These are phyloP conservation scores for Channallabes apus DNA, from an alignment of 2,797 vertebrate species.

Conservation along the genomic window DNA sequence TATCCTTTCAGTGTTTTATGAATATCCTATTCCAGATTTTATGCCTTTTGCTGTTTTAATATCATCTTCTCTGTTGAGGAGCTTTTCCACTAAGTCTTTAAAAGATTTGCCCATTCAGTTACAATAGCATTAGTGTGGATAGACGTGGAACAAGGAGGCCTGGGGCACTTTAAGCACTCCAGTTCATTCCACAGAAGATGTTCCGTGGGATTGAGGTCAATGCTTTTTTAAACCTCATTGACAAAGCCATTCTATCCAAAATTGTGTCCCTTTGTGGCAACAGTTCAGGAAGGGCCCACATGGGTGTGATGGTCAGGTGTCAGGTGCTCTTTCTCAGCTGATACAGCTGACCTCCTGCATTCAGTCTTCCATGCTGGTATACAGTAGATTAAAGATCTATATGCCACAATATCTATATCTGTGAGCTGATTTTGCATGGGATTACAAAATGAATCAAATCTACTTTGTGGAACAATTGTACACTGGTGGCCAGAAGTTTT, in stretches of 20 bases:
- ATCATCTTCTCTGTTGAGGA: neutral
- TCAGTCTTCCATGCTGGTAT: slow-evolving; percentile 1
- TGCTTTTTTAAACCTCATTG: neutral
- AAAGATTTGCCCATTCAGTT: neutral
- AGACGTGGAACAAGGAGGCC: neutral
- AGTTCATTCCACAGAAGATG: neutral
- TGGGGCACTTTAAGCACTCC: neutral
- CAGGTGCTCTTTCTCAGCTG: neutral
- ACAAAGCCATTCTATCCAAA: neutral
- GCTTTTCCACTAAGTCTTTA: neutral
- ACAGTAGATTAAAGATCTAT: neutral
- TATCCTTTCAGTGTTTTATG: neutral
- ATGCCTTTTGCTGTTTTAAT: neutral
- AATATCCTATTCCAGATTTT: neutral
- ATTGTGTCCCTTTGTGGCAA: neutral
- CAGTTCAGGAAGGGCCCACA: neutral
- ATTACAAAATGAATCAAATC: neutral
- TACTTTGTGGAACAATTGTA: neutral
- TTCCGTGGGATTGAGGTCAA: neutral
- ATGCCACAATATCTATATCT: neutral
- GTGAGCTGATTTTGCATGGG: neutral
- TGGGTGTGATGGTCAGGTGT: neutral
- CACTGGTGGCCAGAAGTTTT: too few relatives aligned
- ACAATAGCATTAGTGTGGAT: neutral
- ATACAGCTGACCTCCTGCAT: neutral